These are phyloP conservation scores for Acrobasis consociella DNA, from an alignment of 2,888 invertebrate genomes.

Conservation along the genomic window DNA sequence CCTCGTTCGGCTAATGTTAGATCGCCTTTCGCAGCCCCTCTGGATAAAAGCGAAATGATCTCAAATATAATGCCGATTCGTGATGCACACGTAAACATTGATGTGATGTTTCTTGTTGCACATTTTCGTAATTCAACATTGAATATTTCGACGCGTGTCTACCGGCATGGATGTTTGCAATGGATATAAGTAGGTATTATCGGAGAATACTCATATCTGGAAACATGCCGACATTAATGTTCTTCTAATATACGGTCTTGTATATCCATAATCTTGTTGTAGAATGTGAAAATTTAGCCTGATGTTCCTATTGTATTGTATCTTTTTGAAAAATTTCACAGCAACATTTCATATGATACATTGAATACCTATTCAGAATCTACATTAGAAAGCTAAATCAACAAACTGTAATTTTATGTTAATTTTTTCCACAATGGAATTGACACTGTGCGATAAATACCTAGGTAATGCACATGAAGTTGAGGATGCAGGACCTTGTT, in stretches of 20 bases:
- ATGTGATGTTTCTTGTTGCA: neutral
- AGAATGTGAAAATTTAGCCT: too few relatives aligned
- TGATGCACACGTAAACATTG: conserved; percentile 1
- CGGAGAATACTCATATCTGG: too few relatives aligned
- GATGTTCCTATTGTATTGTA: too few relatives aligned
- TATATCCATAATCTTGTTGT: too few relatives aligned
- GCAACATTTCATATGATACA: too few relatives aligned
- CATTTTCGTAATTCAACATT: neutral
- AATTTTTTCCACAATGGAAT: too few relatives aligned
- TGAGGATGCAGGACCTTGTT: conserved; percentile 43
- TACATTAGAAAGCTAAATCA: too few relatives aligned
- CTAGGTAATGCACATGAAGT: conserved; percentile 8
- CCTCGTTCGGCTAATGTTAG: conserved; percentile 68
- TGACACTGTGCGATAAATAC: neutral
- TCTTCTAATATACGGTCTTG: too few relatives aligned
- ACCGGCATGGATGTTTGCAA: neutral
- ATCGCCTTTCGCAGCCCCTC: conserved; percentile 24
- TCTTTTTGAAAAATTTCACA: too few relatives aligned
- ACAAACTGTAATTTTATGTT: too few relatives aligned
- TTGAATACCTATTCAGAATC: too few relatives aligned
- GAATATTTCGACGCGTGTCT: neutral
- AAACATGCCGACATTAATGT: too few relatives aligned
- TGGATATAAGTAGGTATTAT: neutral
- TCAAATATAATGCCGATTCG: neutral
- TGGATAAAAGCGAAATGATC: conserved; percentile 2